phyloP scores from a whole-genome alignment of 2,797 vertebrate genomes.

The Epinephelus awoara region DNA sequence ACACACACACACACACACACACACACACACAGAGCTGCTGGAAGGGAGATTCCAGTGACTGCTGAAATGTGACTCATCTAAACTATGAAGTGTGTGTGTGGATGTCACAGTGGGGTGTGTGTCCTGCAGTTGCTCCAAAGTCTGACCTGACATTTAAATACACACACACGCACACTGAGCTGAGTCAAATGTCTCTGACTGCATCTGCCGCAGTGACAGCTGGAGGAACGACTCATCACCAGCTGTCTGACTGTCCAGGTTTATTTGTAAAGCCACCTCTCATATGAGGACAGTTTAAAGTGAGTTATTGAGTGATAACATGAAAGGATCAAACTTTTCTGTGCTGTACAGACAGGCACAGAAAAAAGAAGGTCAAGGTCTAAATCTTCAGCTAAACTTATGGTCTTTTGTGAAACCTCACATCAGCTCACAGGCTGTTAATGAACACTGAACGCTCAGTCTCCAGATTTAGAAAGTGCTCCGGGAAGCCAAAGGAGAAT shows the following conservation, averaged over 20 bases:
- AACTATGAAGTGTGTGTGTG: slow-evolving; percentile 40
- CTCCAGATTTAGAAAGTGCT: slow-evolving; percentile 30
- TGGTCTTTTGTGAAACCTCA: neutral
- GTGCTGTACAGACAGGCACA: neutral
- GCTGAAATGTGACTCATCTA: slow-evolving; percentile 70
- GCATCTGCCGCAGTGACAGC: slow-evolving; percentile 61
- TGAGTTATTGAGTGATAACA: neutral
- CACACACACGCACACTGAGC: slow-evolving; percentile 15
- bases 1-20: neutral
- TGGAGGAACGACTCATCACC: slow-evolving; percentile 18
- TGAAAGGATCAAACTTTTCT: neutral
- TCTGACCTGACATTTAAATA: slow-evolving; percentile 47
- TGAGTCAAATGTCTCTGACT: slow-evolving; percentile 33
- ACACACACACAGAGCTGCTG: slow-evolving; percentile 46
- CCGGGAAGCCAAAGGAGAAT: neutral
- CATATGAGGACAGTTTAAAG: neutral
- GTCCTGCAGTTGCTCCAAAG: slow-evolving; percentile 59
- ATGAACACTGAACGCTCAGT: neutral
- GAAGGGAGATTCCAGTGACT: slow-evolving; percentile 38
- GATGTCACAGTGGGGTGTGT: slow-evolving; percentile 54
- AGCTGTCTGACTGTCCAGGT: slow-evolving; percentile 46
- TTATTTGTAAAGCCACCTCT: slow-evolving; percentile 18
- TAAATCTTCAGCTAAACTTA: neutral
- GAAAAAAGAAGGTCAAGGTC: neutral
- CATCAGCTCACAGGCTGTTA: neutral